A percentile compares a stretch with the other conserved stretches of the same genome.
Conservation (phyloP, 2,888 invertebrate genomes). For the Andrena minutula region DNA sequence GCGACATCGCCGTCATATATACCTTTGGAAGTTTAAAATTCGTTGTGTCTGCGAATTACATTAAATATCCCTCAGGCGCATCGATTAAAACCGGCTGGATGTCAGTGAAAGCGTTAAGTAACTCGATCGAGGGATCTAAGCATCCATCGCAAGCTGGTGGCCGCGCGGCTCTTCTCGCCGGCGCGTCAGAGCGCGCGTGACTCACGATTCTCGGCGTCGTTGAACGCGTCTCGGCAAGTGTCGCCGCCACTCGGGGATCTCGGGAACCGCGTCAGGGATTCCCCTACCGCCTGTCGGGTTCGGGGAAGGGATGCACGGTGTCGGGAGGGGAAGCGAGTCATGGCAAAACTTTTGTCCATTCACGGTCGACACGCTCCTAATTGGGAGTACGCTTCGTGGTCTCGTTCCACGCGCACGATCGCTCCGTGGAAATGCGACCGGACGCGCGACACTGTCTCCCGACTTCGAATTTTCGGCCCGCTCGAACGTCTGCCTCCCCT, state of each 20-base stretch:
- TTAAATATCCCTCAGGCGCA: too few species aligned
- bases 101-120: background rate
- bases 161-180: conserved; percentile 43
- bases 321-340: conserved; percentile 61
- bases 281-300: conserved; percentile 69
- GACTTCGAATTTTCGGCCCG: conserved; percentile 36
- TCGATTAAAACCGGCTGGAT: background rate
- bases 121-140: background rate
- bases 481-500: background rate
- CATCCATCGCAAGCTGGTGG: conserved; percentile 5
- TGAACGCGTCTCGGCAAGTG: conserved; percentile 78
- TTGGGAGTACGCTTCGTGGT: conserved; percentile 78
- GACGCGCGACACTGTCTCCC: conserved; percentile 52
- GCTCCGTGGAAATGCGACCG: conserved; percentile 60
- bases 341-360: conserved; percentile 84
- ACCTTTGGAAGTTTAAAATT: too few species aligned
- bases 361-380: conserved; percentile 77
- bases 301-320: conserved; percentile 52
- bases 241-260: conserved; percentile 83
- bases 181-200: conserved; percentile 75
- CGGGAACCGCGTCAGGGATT: conserved; percentile 79
- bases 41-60: too few species aligned
- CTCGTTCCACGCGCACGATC: conserved; percentile 74
- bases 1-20: too few species aligned
- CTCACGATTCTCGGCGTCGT: conserved; percentile 75